phyloP scores from a whole-genome alignment of 2,113 vertebrate genomes.

The Grallaria varia region DNA sequence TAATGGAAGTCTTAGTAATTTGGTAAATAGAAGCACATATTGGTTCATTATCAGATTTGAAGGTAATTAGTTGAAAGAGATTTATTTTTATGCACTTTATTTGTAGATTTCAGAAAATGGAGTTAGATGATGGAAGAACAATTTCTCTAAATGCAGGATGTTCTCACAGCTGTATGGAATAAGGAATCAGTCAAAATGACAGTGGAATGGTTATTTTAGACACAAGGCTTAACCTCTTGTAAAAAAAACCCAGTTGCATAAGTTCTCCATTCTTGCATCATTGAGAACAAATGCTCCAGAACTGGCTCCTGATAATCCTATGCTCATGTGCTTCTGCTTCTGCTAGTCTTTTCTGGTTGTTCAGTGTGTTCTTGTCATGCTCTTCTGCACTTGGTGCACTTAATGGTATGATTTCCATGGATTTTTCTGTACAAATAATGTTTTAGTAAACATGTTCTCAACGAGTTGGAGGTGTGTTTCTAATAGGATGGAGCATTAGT shows the following conservation, averaged over 20 bases:
- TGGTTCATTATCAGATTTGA: background rate
- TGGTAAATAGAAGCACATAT: background rate
- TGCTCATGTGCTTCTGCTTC: background rate
- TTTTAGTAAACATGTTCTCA: constrained; percentile 50
- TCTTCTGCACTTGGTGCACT: background rate
- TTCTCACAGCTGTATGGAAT: background rate
- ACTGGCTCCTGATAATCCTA: background rate
- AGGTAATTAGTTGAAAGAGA: background rate
- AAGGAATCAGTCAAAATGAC: background rate
- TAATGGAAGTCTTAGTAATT: background rate
- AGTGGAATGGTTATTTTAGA: background rate
- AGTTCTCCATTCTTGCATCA: background rate
- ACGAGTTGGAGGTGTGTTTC: constrained; percentile 52
- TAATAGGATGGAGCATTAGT: constrained; percentile 57
- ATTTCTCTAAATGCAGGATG: background rate
- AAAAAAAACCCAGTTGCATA: background rate
- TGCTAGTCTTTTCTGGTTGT: background rate
- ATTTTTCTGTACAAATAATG: constrained; percentile 41
- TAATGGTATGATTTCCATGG: background rate
- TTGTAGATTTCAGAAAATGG: background rate
- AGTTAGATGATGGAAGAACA: background rate
- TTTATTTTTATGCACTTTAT: background rate
- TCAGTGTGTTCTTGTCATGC: background rate
- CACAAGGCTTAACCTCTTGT: background rate
- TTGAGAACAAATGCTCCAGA: background rate